A percentile compares a stretch with the other conserved stretches of the same genome.
phyloP scores from a whole-genome alignment of 2,797 vertebrate genomes.

The Arctocebus calabarensis region DNA sequence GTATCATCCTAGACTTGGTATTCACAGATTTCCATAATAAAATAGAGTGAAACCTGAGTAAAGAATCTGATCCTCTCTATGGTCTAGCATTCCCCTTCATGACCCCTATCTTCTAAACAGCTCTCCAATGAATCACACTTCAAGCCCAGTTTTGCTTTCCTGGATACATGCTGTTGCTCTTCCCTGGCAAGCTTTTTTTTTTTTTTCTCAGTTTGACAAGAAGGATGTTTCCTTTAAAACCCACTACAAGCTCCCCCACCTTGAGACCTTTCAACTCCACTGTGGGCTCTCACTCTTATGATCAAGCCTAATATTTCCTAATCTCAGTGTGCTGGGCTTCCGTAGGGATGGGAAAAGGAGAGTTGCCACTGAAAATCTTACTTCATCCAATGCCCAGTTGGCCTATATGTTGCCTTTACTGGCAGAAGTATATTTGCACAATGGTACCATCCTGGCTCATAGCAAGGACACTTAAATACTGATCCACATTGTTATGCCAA shows the following conservation, averaged over 20 bases:
- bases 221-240: background rate
- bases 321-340: background rate
- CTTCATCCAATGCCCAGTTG: background rate
- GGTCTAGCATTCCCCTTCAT: background rate
- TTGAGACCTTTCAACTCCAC: background rate
- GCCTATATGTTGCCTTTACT: background rate
- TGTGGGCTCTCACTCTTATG: background rate
- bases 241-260: background rate
- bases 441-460: background rate
- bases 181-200: background rate
- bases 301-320: background rate
- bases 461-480: background rate
- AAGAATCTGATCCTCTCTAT: background rate
- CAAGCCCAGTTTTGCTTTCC: background rate
- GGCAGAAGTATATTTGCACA: background rate
- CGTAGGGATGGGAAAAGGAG: background rate
- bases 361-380: background rate
- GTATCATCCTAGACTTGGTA: background rate
- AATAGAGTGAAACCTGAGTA: background rate
- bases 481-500: background rate
- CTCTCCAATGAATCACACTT: background rate
- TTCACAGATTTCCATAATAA: conserved; percentile 51
- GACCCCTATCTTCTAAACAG: conserved; percentile 1
- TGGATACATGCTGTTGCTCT: conserved; percentile 6
- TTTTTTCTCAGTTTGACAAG: background rate